These are phyloP conservation scores for Scalopus aquaticus DNA, from an alignment of 2,113 vertebrate species.

Conservation along the genomic window DNA sequence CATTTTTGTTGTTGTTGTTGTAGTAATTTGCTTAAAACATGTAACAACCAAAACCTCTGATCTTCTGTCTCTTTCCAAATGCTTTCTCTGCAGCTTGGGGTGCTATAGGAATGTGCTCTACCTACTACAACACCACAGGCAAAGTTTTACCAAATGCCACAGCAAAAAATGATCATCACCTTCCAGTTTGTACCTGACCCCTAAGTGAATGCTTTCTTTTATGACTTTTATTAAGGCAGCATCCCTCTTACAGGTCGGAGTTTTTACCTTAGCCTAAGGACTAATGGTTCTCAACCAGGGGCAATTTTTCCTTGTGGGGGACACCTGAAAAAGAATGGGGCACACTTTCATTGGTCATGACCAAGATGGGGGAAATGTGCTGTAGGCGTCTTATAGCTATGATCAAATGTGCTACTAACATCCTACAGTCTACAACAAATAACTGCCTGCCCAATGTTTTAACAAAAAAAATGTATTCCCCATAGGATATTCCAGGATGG, in stretches of 20 bases:
- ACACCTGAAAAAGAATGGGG: background rate
- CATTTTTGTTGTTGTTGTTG: background rate
- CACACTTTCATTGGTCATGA: background rate
- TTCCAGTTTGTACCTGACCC: background rate
- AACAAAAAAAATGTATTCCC: background rate
- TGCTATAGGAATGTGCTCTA: background rate
- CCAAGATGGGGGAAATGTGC: too few relatives aligned
- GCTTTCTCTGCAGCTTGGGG: background rate
- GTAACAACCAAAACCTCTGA: background rate
- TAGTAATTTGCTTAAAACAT: background rate
- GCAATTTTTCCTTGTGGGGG: background rate
- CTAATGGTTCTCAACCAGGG: background rate
- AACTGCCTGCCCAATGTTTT: background rate
- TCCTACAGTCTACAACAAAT: background rate
- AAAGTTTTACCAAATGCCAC: background rate
- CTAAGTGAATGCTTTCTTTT: background rate
- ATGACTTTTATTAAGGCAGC: background rate
- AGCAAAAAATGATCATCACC: background rate
- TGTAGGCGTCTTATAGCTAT: background rate
- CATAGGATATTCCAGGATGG: background rate
- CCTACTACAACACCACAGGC: background rate
- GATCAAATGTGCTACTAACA: background rate
- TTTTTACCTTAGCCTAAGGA: background rate
- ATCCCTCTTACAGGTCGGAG: background rate
- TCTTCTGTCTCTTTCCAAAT: background rate